Base-by-base conservation (phyloP, 2,888 invertebrate genomes). In the Nymphalis c-album region DNA sequence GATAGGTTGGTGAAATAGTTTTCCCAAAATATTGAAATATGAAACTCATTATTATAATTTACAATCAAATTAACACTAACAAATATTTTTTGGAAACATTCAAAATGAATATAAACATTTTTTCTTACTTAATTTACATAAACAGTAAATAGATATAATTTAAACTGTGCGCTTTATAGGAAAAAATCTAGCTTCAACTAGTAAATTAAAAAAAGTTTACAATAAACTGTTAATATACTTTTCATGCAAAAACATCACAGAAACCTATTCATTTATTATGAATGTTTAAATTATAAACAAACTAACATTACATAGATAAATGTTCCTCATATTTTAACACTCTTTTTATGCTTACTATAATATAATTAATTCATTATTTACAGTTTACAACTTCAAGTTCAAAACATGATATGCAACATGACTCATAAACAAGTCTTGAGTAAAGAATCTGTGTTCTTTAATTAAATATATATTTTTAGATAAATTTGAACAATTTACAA, bases 191-290 rank as follows among this genome's bases (percentile, higher is more conserved):
- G 63, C 63, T 53, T 63, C 35, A 63, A 63, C 63, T 63, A 63
- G 50, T 26, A 26, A 13, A 53, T 26, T 26, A 35, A 10, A 16
- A n/a, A 26, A 60, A 45, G 45, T 59, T 60, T 58, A 64, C 35
- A 22, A 10, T 48, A 31, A 47, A 58, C 22, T 47, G 22, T 17
- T 16, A 22, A 47, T 62, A 53, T 63, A 64, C 22, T 64, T 55
- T 55, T 57, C 58, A 64, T 64, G 58, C 35, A 58, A 58, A 46
- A 57, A 31, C 22, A 64, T 64, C 64, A 64, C 64, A 64, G 64
- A 35, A 58, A 48, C 35, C 22, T 60, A 26, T 59, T 59, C 45
- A 46, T 22, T 45, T 59, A 59, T 17, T 40, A 59, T 45, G 59
- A 59, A 45, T 7, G 13, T 10, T 59, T 45, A 59, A 45, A 20